Percentiles rank a stretch among this genome's conserved stretches.
Conservation (phyloP, 2,888 invertebrate genomes). For the Pachycephus smyrnensis region DNA sequence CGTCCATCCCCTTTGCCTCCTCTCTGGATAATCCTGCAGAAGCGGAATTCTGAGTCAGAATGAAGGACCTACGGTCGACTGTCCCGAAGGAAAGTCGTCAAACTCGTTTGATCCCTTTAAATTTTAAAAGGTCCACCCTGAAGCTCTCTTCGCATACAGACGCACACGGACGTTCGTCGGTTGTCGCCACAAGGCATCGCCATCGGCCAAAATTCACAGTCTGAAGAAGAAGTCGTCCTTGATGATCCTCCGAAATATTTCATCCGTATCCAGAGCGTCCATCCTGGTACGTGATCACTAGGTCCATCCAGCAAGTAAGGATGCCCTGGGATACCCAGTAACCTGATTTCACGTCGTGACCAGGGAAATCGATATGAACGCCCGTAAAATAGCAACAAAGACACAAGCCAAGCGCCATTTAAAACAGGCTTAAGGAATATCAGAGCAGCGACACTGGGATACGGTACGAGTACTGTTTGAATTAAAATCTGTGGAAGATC, state of each 20-base stretch:
- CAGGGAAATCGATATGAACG: background rate
- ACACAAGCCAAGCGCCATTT: background rate
- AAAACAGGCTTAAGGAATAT: background rate
- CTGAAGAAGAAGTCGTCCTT: background rate
- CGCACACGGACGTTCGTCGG: background rate
- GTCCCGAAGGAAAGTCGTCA: constrained; percentile 9
- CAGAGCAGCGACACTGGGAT: background rate
- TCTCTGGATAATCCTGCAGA: background rate
- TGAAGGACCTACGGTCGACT: background rate
- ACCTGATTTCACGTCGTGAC: background rate
- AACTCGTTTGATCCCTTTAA: constrained; percentile 23
- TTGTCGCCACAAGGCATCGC: background rate
- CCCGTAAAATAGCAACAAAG: background rate
- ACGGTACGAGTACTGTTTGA: background rate
- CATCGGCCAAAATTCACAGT: background rate
- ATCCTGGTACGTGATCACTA: background rate
- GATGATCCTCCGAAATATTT: background rate
- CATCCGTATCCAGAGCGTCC: background rate
- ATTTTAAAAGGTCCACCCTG: constrained; percentile 18
- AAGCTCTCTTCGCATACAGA: background rate
- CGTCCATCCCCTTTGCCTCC: background rate
- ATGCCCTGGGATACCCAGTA: background rate
- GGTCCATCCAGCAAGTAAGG: background rate
- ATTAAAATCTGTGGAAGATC: background rate
- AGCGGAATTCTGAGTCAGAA: background rate